Evolutionary conservation across 2,888 invertebrate species (phyloP), one percentile per base, ranked within the genome.

Genomic region (Lasioglossum malachurum): DNA sequence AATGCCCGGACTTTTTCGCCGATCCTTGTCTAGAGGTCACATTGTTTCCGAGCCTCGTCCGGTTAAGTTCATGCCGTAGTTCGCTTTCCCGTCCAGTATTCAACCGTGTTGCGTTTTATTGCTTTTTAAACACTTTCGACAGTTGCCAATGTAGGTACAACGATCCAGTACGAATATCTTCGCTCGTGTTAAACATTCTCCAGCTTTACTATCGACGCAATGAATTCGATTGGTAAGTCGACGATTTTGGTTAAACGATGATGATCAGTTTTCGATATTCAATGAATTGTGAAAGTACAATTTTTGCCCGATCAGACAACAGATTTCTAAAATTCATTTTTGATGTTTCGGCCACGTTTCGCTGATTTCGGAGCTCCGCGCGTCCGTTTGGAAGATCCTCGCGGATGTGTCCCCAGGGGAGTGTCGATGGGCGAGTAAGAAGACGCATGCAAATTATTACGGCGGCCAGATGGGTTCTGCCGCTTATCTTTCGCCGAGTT

Each of bases 401-500:
- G 31, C 31, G 64, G 19, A 8, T 1, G 31, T n/a, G 57, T 57
- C 87, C 81, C 79, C 82, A 8, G 31, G 5, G 44, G 57, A 41
- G n/a, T 31, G 53, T 75, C 64, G 76, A 71, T 35, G 71, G 69
- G 35, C 53, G 64, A 67, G 14, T 41, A 53, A 71, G 76, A 82
- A 83, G 88, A 75, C 78, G 71, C 86, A 85, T 92, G 93, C 92
- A 92, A 94, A 94, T 94, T 94, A 94, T 94, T 92, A 93, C 92
- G 91, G 91, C 91, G 87, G 89, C 83, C 89, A 87, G 88, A 85
- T 85, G 89, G 87, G 84, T 76, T 69, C 67, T 49, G 88, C 85
- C 87, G 84, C 93, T 94, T 94, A 94, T 94, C 95, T 94, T 83
- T 86, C 86, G 89, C 87, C 92, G 90, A 93, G 93, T 93, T 95